A percentile compares a stretch with the other conserved stretches of the same genome.
Evolutionary conservation across 1,140 invertebrate genomes (phyloP).

Genomic region (Stratiolaelaps scimitus): DNA sequence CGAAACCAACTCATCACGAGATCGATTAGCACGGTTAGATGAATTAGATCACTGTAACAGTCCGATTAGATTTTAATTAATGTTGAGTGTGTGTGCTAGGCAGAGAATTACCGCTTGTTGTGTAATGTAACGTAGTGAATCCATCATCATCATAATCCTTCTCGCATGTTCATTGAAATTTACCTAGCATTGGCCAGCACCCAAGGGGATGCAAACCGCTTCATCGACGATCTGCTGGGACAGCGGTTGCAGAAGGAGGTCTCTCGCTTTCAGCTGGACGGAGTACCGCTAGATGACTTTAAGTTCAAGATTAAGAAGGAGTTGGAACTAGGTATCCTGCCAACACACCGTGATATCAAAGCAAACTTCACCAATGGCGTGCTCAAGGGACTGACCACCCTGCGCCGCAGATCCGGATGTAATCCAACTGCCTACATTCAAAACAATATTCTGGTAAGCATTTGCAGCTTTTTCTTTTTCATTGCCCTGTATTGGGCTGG

Average conservation of each 20-base stretch:
- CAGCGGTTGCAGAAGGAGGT: neutral
- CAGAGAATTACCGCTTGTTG: no score
- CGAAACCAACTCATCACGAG: no score
- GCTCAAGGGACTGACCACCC: neutral
- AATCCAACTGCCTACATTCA: neutral
- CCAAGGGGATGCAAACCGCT: neutral
- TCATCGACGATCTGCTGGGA: conserved; percentile 7
- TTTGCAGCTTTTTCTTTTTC: no score
- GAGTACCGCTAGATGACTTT: conserved; percentile 12
- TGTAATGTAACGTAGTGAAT: no score
- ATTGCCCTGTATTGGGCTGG: no score
- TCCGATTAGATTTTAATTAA: no score
- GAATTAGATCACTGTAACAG: no score
- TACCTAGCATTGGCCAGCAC: neutral
- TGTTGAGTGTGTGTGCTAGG: no score
- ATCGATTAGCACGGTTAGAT: no score
- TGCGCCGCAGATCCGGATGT: neutral
- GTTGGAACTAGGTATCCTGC: conserved; percentile 12
- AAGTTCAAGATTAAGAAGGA: conserved; percentile 25
- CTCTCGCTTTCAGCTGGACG: neutral
- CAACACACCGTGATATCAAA: conserved; percentile 18
- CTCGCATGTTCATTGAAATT: neutral
- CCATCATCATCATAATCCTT: no score
- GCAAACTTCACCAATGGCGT: conserved; percentile 22
- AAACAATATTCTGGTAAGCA: neutral